A percentile compares a stretch with the other conserved stretches of the same genome.
Evolutionary conservation across 1,140 invertebrate genomes (phyloP).

Genomic region (Lerema accius): DNA sequence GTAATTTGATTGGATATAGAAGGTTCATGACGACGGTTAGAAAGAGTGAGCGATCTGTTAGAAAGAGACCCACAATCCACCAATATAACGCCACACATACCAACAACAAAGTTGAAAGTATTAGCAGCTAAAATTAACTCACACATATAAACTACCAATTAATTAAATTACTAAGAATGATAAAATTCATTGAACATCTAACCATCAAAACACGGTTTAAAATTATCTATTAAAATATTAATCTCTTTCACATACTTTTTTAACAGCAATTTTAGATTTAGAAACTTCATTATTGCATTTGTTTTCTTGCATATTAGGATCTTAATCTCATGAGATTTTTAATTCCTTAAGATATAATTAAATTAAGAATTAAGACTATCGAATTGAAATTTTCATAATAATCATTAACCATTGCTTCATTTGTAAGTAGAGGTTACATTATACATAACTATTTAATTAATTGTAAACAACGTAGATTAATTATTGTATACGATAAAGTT

Average conservation of each 20-base stretch:
- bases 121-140: neutral
- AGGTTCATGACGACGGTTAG: too few relatives aligned
- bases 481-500: constrained; percentile 10
- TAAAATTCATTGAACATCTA: constrained; percentile 64
- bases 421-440: constrained; percentile 1
- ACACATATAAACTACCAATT: constrained; percentile 23
- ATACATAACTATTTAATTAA: constrained; percentile 1
- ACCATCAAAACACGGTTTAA: constrained; percentile 63
- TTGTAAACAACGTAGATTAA: constrained; percentile 16
- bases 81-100: too few relatives aligned
- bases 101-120: constrained; percentile 3
- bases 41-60: too few relatives aligned
- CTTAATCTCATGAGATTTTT: constrained; percentile 5
- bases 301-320: constrained; percentile 7
- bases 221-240: constrained; percentile 70
- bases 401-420: constrained; percentile 14
- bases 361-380: constrained; percentile 16
- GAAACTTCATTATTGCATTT: constrained; percentile 40
- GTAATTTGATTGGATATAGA: too few relatives aligned
- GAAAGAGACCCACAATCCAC: too few relatives aligned
- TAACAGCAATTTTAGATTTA: constrained; percentile 40
- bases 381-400: constrained; percentile 1
- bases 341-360: constrained; percentile 11
- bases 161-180: constrained; percentile 43
- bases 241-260: constrained; percentile 53